Percentiles rank a stretch among this genome's conserved stretches.
These are phyloP conservation scores for Echinometra lucunter DNA, from an alignment of 53 echinoderm and acorn worm genomes.

Conservation along the genomic window DNA sequence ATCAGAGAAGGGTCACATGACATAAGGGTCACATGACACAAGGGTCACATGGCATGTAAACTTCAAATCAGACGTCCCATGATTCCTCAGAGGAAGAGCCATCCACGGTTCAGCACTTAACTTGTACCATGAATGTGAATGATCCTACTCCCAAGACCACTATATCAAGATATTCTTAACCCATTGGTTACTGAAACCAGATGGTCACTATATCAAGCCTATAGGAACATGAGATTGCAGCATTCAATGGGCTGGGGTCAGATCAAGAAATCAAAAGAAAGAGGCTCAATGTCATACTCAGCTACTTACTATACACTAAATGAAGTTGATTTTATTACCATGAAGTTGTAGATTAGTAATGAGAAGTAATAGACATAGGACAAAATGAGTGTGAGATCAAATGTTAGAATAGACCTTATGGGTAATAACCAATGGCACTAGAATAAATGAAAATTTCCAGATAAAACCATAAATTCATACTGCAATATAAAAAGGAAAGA, in stretches of 20 bases:
- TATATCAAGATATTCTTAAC: too few species aligned
- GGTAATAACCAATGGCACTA: too few species aligned
- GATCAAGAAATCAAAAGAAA: background rate
- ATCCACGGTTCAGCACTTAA: background rate
- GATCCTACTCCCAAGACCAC: background rate
- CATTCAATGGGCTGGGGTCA: too few species aligned
- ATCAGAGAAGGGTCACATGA: conserved; percentile 41
- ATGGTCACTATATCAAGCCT: too few species aligned
- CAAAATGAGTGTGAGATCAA: background rate
- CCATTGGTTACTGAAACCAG: too few species aligned
- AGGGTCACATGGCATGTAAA: conserved; percentile 26
- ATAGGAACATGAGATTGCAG: too few species aligned
- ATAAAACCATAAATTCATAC: background rate
- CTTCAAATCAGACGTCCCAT: too few species aligned
- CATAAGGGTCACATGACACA: background rate
- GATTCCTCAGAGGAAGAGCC: background rate
- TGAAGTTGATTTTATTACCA: background rate
- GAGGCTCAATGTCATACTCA: background rate
- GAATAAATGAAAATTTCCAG: too few species aligned
- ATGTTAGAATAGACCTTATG: background rate
- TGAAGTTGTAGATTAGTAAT: too few species aligned
- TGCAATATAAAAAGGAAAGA: background rate
- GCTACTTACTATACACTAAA: background rate
- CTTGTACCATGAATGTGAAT: background rate
- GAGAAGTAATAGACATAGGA: background rate